These are phyloP conservation scores for Rotaria socialis DNA, from an alignment of 2,888 invertebrate species.

Conservation along the genomic window DNA sequence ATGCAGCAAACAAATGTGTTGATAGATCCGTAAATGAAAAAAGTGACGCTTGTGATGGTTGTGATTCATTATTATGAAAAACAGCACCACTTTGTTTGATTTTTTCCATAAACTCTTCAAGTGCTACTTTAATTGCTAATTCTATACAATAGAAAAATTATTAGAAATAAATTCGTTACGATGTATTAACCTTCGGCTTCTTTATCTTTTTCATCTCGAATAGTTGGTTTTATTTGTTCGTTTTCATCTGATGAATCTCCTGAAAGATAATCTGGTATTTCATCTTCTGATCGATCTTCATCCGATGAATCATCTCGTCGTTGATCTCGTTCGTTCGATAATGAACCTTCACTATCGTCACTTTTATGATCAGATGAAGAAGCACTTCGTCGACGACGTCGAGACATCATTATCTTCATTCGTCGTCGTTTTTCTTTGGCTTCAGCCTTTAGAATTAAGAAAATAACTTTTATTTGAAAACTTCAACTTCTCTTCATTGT, in stretches of 20 bases:
- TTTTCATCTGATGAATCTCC: slow-evolving; percentile 15
- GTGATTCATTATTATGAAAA: background rate
- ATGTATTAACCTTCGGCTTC: background rate
- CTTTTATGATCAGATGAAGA: background rate
- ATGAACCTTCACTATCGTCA: background rate
- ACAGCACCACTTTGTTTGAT: slow-evolving; percentile 16
- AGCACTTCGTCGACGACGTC: slow-evolving; percentile 10
- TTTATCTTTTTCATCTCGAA: slow-evolving; percentile 14
- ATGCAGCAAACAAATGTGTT: slow-evolving; percentile 39
- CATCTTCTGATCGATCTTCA: background rate
- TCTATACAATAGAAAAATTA: background rate
- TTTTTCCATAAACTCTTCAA: slow-evolving; percentile 22
- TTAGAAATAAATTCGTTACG: no score
- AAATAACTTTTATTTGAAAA: background rate
- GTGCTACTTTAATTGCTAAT: slow-evolving; percentile 4
- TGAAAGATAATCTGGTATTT: slow-evolving; percentile 22
- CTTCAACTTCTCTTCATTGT: background rate
- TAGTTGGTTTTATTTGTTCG: background rate
- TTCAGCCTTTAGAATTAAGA: background rate
- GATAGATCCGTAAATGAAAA: slow-evolving; percentile 42
- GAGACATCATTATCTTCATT: background rate
- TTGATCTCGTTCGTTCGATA: background rate
- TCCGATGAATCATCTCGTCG: background rate
- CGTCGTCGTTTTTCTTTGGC: background rate
- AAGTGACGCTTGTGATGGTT: background rate